Conservation (phyloP, 2,113 vertebrate species). For the Pleuronectes platessa region DNA sequence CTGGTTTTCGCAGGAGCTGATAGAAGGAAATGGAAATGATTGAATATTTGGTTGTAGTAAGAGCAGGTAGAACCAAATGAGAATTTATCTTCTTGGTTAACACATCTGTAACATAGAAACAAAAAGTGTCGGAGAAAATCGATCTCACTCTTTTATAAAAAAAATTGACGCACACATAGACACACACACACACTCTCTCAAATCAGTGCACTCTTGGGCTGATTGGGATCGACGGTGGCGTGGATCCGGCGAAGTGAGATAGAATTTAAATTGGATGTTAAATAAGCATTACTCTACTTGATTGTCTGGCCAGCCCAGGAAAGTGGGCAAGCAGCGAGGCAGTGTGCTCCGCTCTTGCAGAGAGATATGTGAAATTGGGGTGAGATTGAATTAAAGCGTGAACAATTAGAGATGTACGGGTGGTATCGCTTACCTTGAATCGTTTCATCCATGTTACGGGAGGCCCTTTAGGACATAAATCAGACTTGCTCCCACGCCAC, state of each 20-base stretch:
- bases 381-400: constrained; percentile 83
- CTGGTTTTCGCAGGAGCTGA: background rate
- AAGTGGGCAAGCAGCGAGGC: constrained; percentile 71
- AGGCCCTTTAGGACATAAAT: constrained; percentile 19
- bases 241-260: constrained; percentile 80
- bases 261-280: constrained; percentile 88
- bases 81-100: constrained; percentile 18
- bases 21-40: background rate
- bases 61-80: constrained; percentile 10
- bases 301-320: constrained; percentile 77
- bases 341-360: constrained; percentile 50
- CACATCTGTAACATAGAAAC: background rate
- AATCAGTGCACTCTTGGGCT: constrained; percentile 61
- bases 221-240: constrained; percentile 75
- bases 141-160: background rate
- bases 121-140: constrained; percentile 13
- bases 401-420: constrained; percentile 77
- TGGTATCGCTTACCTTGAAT: constrained; percentile 51
- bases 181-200: constrained; percentile 27
- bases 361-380: constrained; percentile 80
- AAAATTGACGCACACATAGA: background rate
- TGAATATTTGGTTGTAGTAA: constrained; percentile 6
- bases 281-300: constrained; percentile 84
- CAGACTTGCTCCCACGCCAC: background rate
- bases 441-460: constrained; percentile 36